Conservation (phyloP, 1,140 invertebrate species). For the Battus philenor region DNA sequence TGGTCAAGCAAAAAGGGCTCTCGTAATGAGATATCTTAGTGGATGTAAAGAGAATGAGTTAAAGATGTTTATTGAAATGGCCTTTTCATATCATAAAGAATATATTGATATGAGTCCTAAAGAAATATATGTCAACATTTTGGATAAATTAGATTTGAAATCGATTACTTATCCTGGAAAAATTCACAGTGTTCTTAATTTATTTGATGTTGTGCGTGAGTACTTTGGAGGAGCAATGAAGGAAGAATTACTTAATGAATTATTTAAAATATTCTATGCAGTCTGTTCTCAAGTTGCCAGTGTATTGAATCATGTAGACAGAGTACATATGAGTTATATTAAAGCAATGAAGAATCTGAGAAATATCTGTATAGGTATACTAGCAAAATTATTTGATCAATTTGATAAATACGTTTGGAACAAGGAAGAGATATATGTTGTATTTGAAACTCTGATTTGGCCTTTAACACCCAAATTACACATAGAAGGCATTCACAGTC, state of each 20-base stretch:
- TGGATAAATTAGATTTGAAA: constrained; percentile 75
- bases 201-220: constrained; percentile 88
- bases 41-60: constrained; percentile 88
- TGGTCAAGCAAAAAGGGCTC: constrained; percentile 81
- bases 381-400: constrained; percentile 86
- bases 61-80: constrained; percentile 87
- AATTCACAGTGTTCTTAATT: constrained; percentile 84
- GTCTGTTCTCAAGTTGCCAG: constrained; percentile 79
- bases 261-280: constrained; percentile 85
- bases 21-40: constrained; percentile 90
- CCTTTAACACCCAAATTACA: constrained; percentile 86
- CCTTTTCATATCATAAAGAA: constrained; percentile 84
- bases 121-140: constrained; percentile 67
- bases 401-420: constrained; percentile 87
- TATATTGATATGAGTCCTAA: constrained; percentile 77
- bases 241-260: constrained; percentile 79
- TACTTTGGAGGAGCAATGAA: constrained; percentile 88
- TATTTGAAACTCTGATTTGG: constrained; percentile 89
- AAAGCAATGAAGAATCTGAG: constrained; percentile 82
- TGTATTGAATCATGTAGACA: constrained; percentile 76
- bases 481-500: constrained; percentile 88
- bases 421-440: constrained; percentile 81
- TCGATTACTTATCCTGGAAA: constrained; percentile 83
- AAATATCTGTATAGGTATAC: constrained; percentile 76
- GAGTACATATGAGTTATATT: constrained; percentile 79